Conservation (phyloP, 2,888 invertebrate genomes). For the Brachylomia viminalis region DNA sequence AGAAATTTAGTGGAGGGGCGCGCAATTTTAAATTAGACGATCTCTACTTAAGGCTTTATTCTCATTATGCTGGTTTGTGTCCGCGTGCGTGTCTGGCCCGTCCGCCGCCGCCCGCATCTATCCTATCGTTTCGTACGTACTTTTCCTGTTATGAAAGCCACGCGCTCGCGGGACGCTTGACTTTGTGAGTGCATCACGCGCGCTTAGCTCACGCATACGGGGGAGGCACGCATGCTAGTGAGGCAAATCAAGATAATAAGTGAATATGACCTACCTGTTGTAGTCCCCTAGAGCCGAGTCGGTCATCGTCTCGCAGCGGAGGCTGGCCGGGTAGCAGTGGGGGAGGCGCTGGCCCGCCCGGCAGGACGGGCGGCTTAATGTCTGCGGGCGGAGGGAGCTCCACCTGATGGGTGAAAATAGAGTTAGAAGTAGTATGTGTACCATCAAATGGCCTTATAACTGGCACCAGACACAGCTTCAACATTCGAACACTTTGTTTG, state of each 20-base stretch:
- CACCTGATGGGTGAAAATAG: conserved; percentile 73
- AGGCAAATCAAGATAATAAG: not conserved
- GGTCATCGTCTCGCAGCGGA: conserved; percentile 89
- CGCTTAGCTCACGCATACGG: not conserved
- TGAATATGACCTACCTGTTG: conserved; percentile 81
- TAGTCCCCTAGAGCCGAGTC: conserved; percentile 86
- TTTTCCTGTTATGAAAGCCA: not conserved
- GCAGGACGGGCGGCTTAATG: conserved; percentile 82
- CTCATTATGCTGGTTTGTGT: not conserved
- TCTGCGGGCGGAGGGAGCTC: conserved; percentile 88
- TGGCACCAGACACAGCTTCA: not conserved
- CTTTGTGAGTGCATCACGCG: not conserved
- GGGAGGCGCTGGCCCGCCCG: conserved; percentile 86
- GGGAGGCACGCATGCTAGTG: not conserved
- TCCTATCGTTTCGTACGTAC: not conserved
- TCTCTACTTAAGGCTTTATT: not conserved
- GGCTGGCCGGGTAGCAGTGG: conserved; percentile 81
- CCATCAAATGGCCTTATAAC: not conserved
- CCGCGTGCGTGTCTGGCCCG: not conserved
- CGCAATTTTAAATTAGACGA: no score
- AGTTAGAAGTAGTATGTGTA: not conserved
- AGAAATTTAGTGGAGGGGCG: no score
- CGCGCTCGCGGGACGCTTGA: not conserved
- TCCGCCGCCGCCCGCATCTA: not conserved
- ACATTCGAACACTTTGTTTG: not conserved